Base-by-base conservation (phyloP, 2,113 vertebrate species). In the Corvus cornix region DNA sequence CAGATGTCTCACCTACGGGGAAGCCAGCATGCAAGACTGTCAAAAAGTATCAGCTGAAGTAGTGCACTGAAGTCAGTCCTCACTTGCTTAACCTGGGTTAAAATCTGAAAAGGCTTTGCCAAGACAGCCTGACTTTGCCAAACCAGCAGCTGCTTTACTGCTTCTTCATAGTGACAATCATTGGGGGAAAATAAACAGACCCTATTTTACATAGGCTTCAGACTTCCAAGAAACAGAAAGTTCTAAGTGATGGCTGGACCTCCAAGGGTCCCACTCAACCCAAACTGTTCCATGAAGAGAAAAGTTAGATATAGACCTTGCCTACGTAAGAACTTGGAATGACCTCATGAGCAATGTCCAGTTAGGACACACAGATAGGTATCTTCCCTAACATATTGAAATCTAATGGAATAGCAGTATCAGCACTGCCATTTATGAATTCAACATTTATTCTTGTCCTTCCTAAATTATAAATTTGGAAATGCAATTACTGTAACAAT, bases 31-130 rank as follows among this genome's bases (percentile, higher is more conserved):
- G 43, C 68, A 89, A 87, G 9, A 17, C 68, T 95, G 84, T 89
- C 51, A 39, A 69, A 87, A 94, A 77, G 39, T 17, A 95, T 4
- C 41, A 92, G 44, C 41, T 82, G 63, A 70, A 81, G 84, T 81
- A 89, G 23, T 19, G 18, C 53, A 43, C 31, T 77, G 35, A 66
- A 73, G 44, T 51, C 73, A 68, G 43, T 33, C 44, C 67, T 75
- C 26, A 63, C 48, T 21, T 55, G 62, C 48, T 81, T 76, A 88
- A 86, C 16, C 43, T 76, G 41, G 6, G 35, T 58, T 73, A 95
- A 92, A 94, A 92, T 26, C 59, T 66, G 67, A 84, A 62, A 70
- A 89, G 68, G 55, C 11, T 95, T 86, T 77, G 78, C 60, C 46
- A 76, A 84, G 43, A 62, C 43, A 83, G 35, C 46, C 63, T 66